These are phyloP conservation scores for Dendropsophus ebraccatus DNA, from an alignment of 2,113 vertebrate species.

Conservation along the genomic window DNA sequence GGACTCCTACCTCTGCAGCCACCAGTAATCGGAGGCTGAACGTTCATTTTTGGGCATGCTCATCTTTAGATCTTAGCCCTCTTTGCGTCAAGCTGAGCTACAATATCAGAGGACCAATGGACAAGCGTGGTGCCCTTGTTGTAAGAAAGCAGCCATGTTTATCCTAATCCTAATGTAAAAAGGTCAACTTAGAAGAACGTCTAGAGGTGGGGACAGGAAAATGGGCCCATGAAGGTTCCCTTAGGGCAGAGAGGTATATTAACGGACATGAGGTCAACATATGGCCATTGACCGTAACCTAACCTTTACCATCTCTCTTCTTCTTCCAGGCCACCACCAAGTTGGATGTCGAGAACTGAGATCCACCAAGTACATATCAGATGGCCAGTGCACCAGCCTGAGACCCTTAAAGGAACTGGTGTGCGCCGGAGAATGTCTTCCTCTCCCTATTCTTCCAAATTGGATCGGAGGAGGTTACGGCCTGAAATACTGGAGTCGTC, in stretches of 20 bases:
- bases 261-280: neutral
- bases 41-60: too few species aligned
- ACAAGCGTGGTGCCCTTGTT: neutral
- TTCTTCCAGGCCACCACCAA: constrained; percentile 79
- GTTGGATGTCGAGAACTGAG: constrained; percentile 91
- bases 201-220: neutral
- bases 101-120: neutral
- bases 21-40: too few species aligned
- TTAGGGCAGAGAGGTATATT: neutral
- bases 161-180: too few species aligned
- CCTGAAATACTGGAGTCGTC: constrained; percentile 87
- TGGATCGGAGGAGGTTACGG: constrained; percentile 88
- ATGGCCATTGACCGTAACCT: neutral
- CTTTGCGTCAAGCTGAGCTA: neutral
- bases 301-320: constrained; percentile 46
- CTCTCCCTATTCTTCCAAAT: constrained; percentile 89
- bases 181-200: neutral
- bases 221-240: neutral
- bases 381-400: constrained; percentile 92
- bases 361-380: constrained; percentile 95
- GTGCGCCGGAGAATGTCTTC: constrained; percentile 93
- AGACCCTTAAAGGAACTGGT: constrained; percentile 93
- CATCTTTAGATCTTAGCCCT: neutral
- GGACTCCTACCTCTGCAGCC: too few species aligned
- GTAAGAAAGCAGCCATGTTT: too few species aligned